Evolutionary conservation across 1,140 invertebrate species (phyloP).

Genomic region (Notospermus geniculatus): DNA sequence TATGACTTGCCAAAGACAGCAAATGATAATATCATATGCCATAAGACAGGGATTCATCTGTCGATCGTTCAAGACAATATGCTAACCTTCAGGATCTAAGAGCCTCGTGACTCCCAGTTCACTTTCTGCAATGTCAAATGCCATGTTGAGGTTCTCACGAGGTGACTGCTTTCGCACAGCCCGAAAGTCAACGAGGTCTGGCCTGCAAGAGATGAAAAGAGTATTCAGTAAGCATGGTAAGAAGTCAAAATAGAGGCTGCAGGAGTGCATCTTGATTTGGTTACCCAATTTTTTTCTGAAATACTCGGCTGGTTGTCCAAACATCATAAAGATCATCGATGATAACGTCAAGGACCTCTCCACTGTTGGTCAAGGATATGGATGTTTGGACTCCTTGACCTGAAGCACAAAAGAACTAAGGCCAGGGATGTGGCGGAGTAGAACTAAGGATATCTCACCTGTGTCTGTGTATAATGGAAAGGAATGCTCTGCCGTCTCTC

Average conservation of each 20-base stretch:
- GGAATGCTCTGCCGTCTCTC: constrained; percentile 97
- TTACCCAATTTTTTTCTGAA: too few species aligned
- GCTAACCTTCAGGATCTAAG: constrained; percentile 91
- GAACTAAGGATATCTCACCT: constrained; percentile 62
- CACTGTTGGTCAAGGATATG: too few species aligned
- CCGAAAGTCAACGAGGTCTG: constrained; percentile 94
- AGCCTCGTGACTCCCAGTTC: constrained; percentile 97
- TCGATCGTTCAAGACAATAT: too few species aligned
- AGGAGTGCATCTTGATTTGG: too few species aligned
- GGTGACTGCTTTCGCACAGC: constrained; percentile 68
- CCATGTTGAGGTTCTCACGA: constrained; percentile 89
- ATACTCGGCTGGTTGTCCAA: neutral
- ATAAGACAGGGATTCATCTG: too few species aligned
- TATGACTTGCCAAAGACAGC: too few species aligned
- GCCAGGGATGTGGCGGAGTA: too few species aligned
- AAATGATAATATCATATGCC: too few species aligned
- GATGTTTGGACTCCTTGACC: too few species aligned
- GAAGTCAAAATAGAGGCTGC: too few species aligned
- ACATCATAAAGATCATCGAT: neutral
- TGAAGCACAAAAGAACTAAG: too few species aligned
- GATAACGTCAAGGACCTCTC: neutral
- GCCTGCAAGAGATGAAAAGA: constrained; percentile 63
- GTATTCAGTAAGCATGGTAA: too few species aligned
- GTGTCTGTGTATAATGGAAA: constrained; percentile 96
- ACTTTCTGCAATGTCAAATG: constrained; percentile 93